Evolutionary conservation across 2,113 vertebrate species (phyloP).

Genomic region (Phylloscopus trochiloides): DNA sequence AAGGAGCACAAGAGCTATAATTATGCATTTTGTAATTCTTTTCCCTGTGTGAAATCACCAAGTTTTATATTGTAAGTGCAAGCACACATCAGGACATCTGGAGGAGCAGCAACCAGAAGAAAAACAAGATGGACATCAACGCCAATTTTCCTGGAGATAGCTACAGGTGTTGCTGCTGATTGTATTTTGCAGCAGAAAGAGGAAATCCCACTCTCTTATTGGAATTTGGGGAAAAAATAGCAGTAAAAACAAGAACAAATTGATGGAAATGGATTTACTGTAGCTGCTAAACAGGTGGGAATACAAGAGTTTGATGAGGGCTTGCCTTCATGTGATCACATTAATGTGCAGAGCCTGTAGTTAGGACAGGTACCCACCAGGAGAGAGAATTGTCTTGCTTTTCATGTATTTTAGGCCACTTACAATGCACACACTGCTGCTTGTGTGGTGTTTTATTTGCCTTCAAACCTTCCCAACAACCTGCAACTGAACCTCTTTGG

Average conservation of each 20-base stretch:
- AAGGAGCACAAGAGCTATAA: background rate
- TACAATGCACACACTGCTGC: background rate
- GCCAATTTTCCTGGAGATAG: background rate
- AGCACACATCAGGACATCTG: background rate
- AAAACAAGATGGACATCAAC: background rate
- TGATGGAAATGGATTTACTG: background rate
- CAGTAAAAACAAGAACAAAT: background rate
- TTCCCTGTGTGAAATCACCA: background rate
- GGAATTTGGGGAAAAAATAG: fast-evolving
- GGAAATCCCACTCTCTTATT: background rate
- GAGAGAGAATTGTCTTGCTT: background rate
- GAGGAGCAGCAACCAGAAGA: background rate
- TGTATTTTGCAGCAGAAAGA: background rate
- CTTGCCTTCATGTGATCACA: background rate
- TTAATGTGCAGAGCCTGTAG: background rate
- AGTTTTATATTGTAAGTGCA: background rate
- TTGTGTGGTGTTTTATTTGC: background rate
- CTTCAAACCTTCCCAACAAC: background rate
- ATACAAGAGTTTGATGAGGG: too few species aligned
- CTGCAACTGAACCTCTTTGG: background rate
- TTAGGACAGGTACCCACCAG: background rate
- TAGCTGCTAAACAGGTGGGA: background rate
- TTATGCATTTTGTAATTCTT: background rate
- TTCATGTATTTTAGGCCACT: background rate
- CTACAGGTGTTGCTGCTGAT: background rate